Conservation (phyloP, 2,888 invertebrate species). For the Panzeria rudis region DNA sequence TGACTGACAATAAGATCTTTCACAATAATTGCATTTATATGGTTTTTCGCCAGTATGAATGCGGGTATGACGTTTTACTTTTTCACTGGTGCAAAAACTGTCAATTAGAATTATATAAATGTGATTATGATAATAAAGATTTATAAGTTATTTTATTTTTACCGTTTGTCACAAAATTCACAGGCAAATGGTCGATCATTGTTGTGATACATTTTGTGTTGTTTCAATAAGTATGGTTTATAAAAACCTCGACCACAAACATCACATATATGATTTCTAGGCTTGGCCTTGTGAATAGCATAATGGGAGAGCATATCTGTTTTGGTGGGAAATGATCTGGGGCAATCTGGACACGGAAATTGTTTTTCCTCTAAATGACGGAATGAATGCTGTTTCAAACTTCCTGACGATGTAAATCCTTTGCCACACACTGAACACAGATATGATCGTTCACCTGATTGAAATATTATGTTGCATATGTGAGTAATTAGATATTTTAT, state of each 20-base stretch:
- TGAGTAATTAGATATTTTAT: not conserved
- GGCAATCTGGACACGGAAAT: slow-evolving; percentile 65
- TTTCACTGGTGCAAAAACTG: slow-evolving; percentile 85
- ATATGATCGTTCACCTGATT: slow-evolving; percentile 58
- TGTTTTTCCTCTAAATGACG: slow-evolving; percentile 60
- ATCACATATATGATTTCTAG: slow-evolving; percentile 68
- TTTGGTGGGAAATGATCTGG: slow-evolving; percentile 61
- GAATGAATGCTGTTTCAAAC: slow-evolving; percentile 64
- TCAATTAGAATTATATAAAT: slow-evolving; percentile 21
- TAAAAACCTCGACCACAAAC: slow-evolving; percentile 63
- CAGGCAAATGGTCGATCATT: slow-evolving; percentile 62
- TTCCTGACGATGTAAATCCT: slow-evolving; percentile 58
- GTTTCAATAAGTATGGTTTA: slow-evolving; percentile 61
- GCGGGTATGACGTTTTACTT: slow-evolving; percentile 85
- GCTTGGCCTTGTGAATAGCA: slow-evolving; percentile 58
- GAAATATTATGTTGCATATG: not conserved
- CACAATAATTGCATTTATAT: slow-evolving; percentile 74
- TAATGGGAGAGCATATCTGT: slow-evolving; percentile 63
- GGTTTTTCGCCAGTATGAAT: slow-evolving; percentile 85
- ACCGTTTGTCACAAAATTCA: slow-evolving; percentile 68
- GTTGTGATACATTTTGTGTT: slow-evolving; percentile 68
- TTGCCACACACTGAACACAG: slow-evolving; percentile 68
- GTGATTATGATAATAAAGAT: not conserved
- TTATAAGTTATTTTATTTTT: not conserved
- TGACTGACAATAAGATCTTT: slow-evolving; percentile 74